Evolutionary conservation across 2,888 invertebrate genomes (phyloP), one percentile per base, ranked within the genome.

Genomic region (Tolmerus cingulatus): DNA sequence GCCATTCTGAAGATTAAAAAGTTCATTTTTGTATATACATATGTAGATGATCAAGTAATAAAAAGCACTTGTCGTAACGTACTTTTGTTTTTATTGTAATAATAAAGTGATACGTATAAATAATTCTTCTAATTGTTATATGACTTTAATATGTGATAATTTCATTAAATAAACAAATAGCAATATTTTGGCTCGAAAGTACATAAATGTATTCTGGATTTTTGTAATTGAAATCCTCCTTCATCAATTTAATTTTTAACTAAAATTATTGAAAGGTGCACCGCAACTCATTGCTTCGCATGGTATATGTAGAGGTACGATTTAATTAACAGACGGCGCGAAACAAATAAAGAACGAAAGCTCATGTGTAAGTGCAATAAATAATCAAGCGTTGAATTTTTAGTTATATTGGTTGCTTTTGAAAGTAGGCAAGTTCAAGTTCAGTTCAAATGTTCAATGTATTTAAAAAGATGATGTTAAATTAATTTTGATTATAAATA

Each of bases 81-180:
- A 81, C 81, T 81, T 51, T 27, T 81, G 19, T 51, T 51, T 66
- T 81, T 81, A 51, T 51, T 81, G 27, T 81, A 81, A 81, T 81
- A 81, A 81, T 81, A 81, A 81, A 51, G 55, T 81, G 81, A 43
- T 55, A 81, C 81, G 81, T 81, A 81, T 81, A 81, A 81, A 81
- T 81, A 81, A 27, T 81, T 81, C 9, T 51, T 51, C 81, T 81
- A 81, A 76, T 34, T 55, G 81, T 55, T 81, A 81, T 81, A 81
- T 81, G 81, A 81, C 51, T 81, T 46, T 81, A n/a, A 81, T 81
- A 81, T 55, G 81, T 81, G 81, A 55, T 51, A 81, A 34, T 51
- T 78, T 78, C 43, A 51, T 30, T 55, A 43, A 78, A 78, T 43
- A 23, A 81, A 81, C 37, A 78, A 78, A 78, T 78, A 43, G 78